phyloP scores from a whole-genome alignment of 23 tunicate genomes.

The Phallusia fumigata region DNA sequence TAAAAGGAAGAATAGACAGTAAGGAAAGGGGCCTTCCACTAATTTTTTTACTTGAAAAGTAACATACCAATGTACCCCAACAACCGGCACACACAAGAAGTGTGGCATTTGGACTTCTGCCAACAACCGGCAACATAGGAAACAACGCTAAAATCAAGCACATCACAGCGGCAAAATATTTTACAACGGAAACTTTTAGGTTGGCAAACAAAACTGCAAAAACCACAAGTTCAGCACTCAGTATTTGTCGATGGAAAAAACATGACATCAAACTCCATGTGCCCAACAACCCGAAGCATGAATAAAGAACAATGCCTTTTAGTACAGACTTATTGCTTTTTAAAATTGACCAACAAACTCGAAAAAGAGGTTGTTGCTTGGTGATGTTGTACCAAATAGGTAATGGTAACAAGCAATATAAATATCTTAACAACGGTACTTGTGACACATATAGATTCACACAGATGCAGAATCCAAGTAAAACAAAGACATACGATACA shows the following conservation, averaged over 20 bases:
- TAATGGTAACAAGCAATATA: slow-evolving; percentile 67
- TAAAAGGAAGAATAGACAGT: slow-evolving; percentile 39
- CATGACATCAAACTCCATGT: slow-evolving; percentile 55
- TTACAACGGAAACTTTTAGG: not conserved
- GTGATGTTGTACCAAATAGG: slow-evolving; percentile 59
- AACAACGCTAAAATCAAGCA: slow-evolving; percentile 43
- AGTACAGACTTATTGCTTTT: not conserved
- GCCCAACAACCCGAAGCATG: slow-evolving; percentile 23
- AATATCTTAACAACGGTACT: slow-evolving; percentile 35
- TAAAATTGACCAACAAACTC: slow-evolving; percentile 4
- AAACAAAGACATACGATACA: not conserved
- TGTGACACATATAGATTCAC: slow-evolving; percentile 17
- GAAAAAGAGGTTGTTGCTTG: slow-evolving; percentile 18
- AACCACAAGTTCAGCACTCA: slow-evolving; percentile 45
- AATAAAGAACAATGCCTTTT: slow-evolving; percentile 31
- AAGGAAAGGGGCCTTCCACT: not conserved
- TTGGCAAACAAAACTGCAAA: slow-evolving; percentile 19
- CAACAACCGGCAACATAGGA: slow-evolving; percentile 79
- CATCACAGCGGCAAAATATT: slow-evolving; percentile 26
- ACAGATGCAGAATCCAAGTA: slow-evolving; percentile 7
- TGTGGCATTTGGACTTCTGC: slow-evolving; percentile 56
- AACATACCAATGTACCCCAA: slow-evolving; percentile 26
- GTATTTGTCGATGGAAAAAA: slow-evolving; percentile 54
- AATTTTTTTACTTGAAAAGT: not conserved
- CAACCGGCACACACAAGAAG: slow-evolving; percentile 61